These are phyloP conservation scores for Apeira syringaria DNA, from an alignment of 2,888 invertebrate species.

Conservation along the genomic window DNA sequence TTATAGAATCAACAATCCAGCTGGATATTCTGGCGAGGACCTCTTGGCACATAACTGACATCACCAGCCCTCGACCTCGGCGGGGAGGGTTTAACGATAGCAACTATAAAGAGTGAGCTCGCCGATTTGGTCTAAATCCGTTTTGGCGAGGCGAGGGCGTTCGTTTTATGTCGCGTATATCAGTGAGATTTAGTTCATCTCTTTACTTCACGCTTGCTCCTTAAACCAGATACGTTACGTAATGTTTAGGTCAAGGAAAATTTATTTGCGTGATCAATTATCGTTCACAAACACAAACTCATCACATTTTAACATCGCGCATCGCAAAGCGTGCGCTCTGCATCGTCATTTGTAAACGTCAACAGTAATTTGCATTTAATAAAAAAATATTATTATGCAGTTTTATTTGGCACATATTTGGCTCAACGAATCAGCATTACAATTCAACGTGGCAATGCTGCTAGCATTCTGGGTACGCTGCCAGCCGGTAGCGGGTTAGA, in stretches of 20 bases:
- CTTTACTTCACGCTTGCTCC: slow-evolving; percentile 1
- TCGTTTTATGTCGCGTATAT: slow-evolving; percentile 1
- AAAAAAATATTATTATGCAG: background rate
- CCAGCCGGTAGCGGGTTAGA: too few species aligned
- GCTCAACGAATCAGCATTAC: too few species aligned
- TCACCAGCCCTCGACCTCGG: background rate
- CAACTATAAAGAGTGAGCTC: slow-evolving; percentile 7
- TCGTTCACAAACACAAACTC: background rate
- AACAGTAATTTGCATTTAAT: background rate
- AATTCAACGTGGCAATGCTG: too few species aligned
- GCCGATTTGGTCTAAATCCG: slow-evolving; percentile 15
- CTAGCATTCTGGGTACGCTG: too few species aligned
- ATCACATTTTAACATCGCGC: background rate
- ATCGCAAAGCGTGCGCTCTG: background rate
- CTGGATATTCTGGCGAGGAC: background rate
- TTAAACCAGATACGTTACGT: slow-evolving; percentile 2
- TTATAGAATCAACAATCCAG: background rate
- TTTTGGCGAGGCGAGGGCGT: slow-evolving; percentile 3
- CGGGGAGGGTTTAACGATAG: slow-evolving; percentile 1
- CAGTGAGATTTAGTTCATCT: background rate
- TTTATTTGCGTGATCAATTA: background rate
- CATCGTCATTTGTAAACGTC: slow-evolving; percentile 7
- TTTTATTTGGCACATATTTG: too few species aligned
- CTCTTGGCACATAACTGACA: background rate
- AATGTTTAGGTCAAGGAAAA: background rate